phyloP scores from a whole-genome alignment of 2,113 vertebrate species.

The Cyrtonyx montezumae region DNA sequence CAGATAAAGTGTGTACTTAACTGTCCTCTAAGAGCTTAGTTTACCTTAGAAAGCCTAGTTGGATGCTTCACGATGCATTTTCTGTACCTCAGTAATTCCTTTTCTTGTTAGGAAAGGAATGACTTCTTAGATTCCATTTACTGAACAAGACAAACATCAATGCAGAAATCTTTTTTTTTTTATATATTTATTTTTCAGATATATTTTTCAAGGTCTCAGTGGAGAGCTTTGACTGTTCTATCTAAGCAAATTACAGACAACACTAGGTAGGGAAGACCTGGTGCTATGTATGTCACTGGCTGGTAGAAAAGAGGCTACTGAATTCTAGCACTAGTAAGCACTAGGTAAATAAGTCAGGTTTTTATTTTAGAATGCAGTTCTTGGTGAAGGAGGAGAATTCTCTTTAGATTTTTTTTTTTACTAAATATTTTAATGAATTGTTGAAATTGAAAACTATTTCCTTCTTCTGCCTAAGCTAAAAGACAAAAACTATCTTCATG shows the following conservation, averaged over 20 bases:
- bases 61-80: not conserved
- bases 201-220: not conserved
- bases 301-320: not conserved
- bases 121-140: not conserved
- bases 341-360: not conserved
- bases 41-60: not conserved
- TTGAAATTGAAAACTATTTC: not conserved
- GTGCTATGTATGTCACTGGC: fast-evolving
- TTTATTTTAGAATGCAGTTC: not conserved
- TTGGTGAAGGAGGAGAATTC: not conserved
- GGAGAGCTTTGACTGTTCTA: not conserved
- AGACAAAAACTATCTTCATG: not conserved
- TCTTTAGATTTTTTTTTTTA: not conserved
- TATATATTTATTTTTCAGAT: not conserved
- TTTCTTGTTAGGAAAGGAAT: not conserved
- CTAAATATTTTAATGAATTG: not conserved
- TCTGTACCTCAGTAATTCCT: not conserved
- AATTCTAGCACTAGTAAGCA: not conserved
- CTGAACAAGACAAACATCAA: not conserved
- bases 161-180: not conserved
- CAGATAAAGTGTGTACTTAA: not conserved
- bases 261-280: not conserved
- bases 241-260: not conserved
- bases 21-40: not conserved
- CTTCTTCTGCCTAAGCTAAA: not conserved